Evolutionary conservation across 2,113 vertebrate species (phyloP).

Genomic region (Sapayoa aenigma): DNA sequence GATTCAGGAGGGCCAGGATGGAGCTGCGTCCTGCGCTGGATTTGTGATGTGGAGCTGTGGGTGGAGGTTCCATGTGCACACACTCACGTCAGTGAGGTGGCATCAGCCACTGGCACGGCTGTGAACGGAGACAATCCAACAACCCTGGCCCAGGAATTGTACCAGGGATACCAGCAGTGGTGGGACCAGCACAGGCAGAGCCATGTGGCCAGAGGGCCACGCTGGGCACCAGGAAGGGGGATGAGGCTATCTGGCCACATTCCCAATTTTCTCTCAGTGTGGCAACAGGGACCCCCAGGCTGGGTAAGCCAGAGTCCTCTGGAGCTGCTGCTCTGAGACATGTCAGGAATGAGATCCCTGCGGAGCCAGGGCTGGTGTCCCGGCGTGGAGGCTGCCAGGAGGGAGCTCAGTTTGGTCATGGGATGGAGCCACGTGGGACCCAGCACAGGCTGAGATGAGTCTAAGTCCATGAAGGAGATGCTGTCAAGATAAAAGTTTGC

Average conservation of each 20-base stretch:
- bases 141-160: not conserved
- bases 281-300: not conserved
- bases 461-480: not conserved
- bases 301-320: not conserved
- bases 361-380: not conserved
- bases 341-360: not conserved
- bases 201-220: fast-evolving
- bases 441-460: not conserved
- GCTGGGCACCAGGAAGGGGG: not conserved
- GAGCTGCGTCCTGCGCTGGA: fast-evolving
- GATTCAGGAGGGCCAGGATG: fast-evolving
- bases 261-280: not conserved
- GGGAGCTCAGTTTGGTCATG: not conserved
- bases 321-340: not conserved
- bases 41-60: fast-evolving
- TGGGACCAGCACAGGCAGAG: not conserved
- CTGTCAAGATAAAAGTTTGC: not conserved
- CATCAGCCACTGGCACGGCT: not conserved
- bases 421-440: not conserved
- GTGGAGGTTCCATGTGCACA: fast-evolving
- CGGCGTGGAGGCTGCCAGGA: not conserved
- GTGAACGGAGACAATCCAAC: fast-evolving
- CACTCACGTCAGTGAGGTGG: fast-evolving
- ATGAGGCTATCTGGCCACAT: fast-evolving
- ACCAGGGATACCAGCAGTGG: fast-evolving